These are phyloP conservation scores for Plemyria rubiginata DNA, from an alignment of 2,888 invertebrate species.

Conservation along the genomic window DNA sequence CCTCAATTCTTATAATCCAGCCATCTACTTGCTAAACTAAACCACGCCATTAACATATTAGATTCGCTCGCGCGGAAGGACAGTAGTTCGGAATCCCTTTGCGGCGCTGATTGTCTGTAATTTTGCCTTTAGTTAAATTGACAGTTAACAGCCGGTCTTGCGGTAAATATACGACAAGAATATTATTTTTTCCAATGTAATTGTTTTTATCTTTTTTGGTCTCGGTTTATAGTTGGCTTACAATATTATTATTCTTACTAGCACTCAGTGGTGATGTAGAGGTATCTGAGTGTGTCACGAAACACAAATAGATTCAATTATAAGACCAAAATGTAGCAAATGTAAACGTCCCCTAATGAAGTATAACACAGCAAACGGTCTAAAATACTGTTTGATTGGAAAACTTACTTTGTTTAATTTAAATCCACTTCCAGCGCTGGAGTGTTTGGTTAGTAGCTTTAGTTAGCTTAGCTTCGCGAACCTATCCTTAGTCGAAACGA, in stretches of 20 bases:
- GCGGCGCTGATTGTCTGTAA: slow-evolving; percentile 41
- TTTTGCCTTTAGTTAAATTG: slow-evolving; percentile 45
- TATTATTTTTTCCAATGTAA: slow-evolving; percentile 21
- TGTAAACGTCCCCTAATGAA: slow-evolving; percentile 39
- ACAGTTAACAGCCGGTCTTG: slow-evolving; percentile 35
- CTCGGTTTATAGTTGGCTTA: background rate
- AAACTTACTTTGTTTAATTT: slow-evolving; percentile 47
- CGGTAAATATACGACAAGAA: slow-evolving; percentile 28
- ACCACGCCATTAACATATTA: slow-evolving; percentile 58
- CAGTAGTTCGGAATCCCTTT: slow-evolving; percentile 40
- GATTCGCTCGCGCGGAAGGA: slow-evolving; percentile 48
- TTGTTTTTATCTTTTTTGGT: background rate
- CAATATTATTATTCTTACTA: background rate
- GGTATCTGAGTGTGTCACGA: no score
- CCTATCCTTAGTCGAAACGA: slow-evolving; percentile 33
- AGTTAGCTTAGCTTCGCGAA: slow-evolving; percentile 38
- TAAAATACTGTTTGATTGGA: slow-evolving; percentile 46
- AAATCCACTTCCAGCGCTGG: slow-evolving; percentile 36
- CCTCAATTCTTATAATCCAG: slow-evolving; percentile 11
- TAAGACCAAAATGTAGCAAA: slow-evolving; percentile 23
- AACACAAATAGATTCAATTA: slow-evolving; percentile 17
- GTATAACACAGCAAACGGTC: slow-evolving; percentile 39
- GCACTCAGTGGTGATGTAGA: background rate
- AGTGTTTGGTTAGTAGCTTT: slow-evolving; percentile 43
- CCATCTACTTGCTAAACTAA: slow-evolving; percentile 45